phyloP scores from a whole-genome alignment of 2,113 vertebrate genomes.

The Equus quagga region DNA sequence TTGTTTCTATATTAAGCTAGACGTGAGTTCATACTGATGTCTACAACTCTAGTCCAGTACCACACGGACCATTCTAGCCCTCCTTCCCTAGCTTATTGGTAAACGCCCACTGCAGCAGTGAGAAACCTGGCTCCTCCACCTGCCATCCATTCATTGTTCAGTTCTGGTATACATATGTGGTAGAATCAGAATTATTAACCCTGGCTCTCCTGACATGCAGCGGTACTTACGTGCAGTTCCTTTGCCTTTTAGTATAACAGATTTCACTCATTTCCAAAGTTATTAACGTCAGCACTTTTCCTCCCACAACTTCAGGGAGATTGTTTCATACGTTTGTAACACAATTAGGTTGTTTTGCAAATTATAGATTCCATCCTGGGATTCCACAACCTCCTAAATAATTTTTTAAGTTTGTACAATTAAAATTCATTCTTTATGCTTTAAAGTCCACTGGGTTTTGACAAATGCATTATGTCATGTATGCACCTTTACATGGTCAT shows the following conservation, averaged over 20 bases:
- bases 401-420: neutral
- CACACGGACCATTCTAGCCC: too few species aligned
- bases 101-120: too few species aligned
- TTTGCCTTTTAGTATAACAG: neutral
- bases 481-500: neutral
- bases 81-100: too few species aligned
- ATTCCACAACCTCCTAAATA: neutral
- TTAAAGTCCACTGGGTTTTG: neutral
- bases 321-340: neutral
- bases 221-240: neutral
- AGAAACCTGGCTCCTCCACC: too few species aligned
- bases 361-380: neutral
- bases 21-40: too few species aligned
- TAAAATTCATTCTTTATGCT: neutral
- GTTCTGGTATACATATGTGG: too few species aligned
- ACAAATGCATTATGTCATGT: neutral
- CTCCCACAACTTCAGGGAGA: too few species aligned
- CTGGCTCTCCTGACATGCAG: too few species aligned
- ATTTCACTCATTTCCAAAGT: neutral
- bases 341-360: neutral
- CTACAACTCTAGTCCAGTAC: too few species aligned
- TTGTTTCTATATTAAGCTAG: too few species aligned
- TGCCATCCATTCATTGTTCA: neutral
- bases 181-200: too few species aligned
- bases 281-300: neutral